A percentile compares a stretch with the other conserved stretches of the same genome.
These are phyloP conservation scores for Calosoma granatense DNA, from an alignment of 1,140 invertebrate genomes.

Conservation along the genomic window DNA sequence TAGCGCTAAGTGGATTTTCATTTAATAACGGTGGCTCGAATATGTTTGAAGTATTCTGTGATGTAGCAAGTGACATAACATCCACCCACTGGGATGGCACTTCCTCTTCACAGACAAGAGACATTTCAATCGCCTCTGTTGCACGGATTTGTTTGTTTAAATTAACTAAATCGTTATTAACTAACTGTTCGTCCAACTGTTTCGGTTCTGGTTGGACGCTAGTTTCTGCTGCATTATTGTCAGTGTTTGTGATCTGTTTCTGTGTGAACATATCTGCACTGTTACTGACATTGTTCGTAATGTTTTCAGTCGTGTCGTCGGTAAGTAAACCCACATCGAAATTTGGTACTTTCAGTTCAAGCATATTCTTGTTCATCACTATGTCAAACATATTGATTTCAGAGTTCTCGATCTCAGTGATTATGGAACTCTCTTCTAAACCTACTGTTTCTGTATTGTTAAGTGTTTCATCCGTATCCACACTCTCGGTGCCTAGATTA, in stretches of 20 bases:
- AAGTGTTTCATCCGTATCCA: slow-evolving; percentile 29
- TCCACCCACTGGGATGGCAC: slow-evolving; percentile 60
- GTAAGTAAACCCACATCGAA: slow-evolving; percentile 3
- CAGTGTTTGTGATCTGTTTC: not conserved
- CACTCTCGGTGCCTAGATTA: slow-evolving; percentile 31
- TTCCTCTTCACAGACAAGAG: slow-evolving; percentile 62
- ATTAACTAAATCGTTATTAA: slow-evolving; percentile 17
- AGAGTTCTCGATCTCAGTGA: slow-evolving; percentile 31
- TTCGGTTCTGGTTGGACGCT: too few relatives aligned
- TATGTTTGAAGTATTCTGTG: slow-evolving; percentile 41
- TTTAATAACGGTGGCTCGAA: slow-evolving; percentile 40
- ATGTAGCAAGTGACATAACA: slow-evolving; percentile 49
- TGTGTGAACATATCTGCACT: slow-evolving; percentile 15
- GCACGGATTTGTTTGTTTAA: slow-evolving; percentile 31
- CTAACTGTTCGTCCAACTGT: slow-evolving; percentile 13
- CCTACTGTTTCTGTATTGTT: slow-evolving; percentile 25
- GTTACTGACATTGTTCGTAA: not conserved
- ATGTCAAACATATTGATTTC: slow-evolving; percentile 26
- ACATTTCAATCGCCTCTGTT: slow-evolving; percentile 55
- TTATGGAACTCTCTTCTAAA: slow-evolving; percentile 29
- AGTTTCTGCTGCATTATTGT: not conserved
- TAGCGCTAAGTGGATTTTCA: slow-evolving; percentile 44
- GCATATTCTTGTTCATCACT: slow-evolving; percentile 14
- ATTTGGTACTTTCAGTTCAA: slow-evolving; percentile 27
- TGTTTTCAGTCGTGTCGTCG: slow-evolving; percentile 1